Conservation (phyloP, 2,113 vertebrate species). For the Perognathus longimembris region DNA sequence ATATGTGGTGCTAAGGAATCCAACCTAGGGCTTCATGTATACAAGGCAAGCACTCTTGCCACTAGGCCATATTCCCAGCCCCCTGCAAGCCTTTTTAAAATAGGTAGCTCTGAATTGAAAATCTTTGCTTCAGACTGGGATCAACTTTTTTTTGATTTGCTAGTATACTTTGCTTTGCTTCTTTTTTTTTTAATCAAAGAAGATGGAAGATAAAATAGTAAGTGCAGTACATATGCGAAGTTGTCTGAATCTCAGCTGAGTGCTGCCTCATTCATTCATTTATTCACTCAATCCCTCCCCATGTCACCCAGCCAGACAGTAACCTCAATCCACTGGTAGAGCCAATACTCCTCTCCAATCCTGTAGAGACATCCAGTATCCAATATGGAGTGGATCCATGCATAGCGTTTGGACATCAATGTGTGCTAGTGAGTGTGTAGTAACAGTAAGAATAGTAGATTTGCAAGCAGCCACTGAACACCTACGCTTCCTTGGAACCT, state of each 20-base stretch:
- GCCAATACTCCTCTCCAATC: not conserved
- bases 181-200: conserved; percentile 20
- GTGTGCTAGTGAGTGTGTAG: not conserved
- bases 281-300: no score
- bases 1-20: no score
- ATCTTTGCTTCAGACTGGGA: conserved; percentile 4
- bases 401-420: not conserved
- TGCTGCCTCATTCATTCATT: not conserved
- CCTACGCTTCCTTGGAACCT: not conserved
- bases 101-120: not conserved
- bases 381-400: no score
- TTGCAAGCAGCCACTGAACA: not conserved
- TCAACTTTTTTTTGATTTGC: not conserved
- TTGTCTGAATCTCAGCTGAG: not conserved
- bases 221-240: not conserved
- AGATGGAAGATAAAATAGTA: conserved; percentile 33
- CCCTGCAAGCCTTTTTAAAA: conserved; percentile 27
- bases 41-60: no score
- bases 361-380: not conserved
- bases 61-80: no score
- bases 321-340: not conserved
- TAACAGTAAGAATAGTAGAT: not conserved
- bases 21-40: no score
- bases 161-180: not conserved
- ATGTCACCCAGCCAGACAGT: not conserved